phyloP scores from a whole-genome alignment of 2,113 vertebrate species.

The Albula goreensis region DNA sequence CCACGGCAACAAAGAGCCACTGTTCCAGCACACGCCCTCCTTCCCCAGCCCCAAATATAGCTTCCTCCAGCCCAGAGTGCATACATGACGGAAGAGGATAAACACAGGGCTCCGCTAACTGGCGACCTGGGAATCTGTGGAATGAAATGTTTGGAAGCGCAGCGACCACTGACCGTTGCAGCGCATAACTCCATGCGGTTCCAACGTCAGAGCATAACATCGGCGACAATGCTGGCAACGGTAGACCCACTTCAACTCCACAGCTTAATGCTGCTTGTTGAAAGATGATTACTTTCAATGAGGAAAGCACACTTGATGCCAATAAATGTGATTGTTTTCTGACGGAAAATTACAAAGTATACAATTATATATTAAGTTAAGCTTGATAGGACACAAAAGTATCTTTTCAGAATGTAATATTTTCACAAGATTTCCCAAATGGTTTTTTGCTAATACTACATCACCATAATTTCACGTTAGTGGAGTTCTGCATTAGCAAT shows the following conservation, averaged over 20 bases:
- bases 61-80: conserved; percentile 1
- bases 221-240: not conserved
- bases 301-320: too few species aligned
- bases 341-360: too few species aligned
- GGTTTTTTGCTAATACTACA: not conserved
- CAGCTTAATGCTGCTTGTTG: not conserved
- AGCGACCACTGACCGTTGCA: not conserved
- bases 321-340: too few species aligned
- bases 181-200: conserved; percentile 1
- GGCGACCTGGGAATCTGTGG: conserved; percentile 7
- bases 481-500: too few species aligned
- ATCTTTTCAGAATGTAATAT: too few species aligned
- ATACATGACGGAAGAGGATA: not conserved
- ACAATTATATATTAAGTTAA: too few species aligned
- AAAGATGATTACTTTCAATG: not conserved
- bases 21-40: conserved; percentile 15
- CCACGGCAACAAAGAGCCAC: conserved; percentile 24
- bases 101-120: not conserved
- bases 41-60: not conserved
- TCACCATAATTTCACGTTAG: too few species aligned
- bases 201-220: not conserved
- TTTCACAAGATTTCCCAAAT: not conserved
- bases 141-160: not conserved
- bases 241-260: not conserved
- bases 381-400: too few species aligned